Conservation (phyloP, 1,140 invertebrate genomes). For the Probaryconus sp. region DNA sequence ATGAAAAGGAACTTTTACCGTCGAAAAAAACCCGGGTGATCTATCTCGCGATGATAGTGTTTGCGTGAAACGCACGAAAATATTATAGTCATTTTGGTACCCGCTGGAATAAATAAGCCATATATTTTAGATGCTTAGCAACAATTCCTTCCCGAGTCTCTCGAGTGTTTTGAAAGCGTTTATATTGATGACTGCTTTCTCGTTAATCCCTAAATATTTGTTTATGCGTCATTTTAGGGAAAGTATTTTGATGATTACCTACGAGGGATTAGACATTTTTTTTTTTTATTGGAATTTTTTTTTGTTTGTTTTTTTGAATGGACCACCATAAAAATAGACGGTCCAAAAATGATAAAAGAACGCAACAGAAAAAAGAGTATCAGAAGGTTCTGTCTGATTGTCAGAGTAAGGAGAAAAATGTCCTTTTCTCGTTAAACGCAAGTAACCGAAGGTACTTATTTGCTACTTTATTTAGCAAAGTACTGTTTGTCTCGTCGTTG, state of each 20-base stretch:
- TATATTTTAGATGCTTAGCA: conserved; percentile 21
- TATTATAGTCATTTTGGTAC: conserved; percentile 26
- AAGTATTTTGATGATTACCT: too few relatives aligned
- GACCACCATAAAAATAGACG: too few relatives aligned
- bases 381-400: neutral
- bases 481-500: conserved; percentile 1
- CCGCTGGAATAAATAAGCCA: conserved; percentile 36
- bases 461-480: conserved; percentile 48
- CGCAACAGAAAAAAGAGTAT: too few relatives aligned
- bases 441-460: conserved; percentile 34
- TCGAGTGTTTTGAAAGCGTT: neutral
- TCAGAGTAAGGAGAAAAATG: conserved; percentile 17
- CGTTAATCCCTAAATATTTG: neutral
- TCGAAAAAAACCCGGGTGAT: conserved; percentile 42
- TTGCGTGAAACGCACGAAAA: conserved; percentile 45
- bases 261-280: too few relatives aligned
- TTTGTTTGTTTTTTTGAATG: too few relatives aligned
- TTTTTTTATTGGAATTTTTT: too few relatives aligned
- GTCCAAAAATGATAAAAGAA: too few relatives aligned
- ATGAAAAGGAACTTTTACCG: conserved; percentile 46
- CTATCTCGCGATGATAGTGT: conserved; percentile 52
- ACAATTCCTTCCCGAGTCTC: neutral
- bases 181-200: neutral
- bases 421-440: conserved; percentile 12
- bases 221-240: neutral